Conservation (phyloP, 2,888 invertebrate genomes). For the Notocelia uddmanniana region DNA sequence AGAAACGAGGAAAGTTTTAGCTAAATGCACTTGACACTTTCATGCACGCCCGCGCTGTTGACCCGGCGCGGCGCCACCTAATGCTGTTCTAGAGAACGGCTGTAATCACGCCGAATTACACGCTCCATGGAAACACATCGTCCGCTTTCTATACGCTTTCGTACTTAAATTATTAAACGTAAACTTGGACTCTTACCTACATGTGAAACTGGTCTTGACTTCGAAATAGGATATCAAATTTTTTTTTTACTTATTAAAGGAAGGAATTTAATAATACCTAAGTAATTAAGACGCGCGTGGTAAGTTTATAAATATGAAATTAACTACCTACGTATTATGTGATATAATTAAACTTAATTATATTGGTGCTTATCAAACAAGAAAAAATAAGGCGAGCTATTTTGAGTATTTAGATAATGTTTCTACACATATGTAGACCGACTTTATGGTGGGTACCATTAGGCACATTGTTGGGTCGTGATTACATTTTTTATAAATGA, state of each 20-base stretch:
- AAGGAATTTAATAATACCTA: too few relatives aligned
- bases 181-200: conserved; percentile 3
- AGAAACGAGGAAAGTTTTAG: conserved; percentile 55
- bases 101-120: conserved; percentile 65
- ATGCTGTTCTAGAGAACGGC: conserved; percentile 45
- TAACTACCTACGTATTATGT: too few relatives aligned
- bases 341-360: too few relatives aligned
- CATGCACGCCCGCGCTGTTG: conserved; percentile 51
- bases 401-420: too few relatives aligned
- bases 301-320: too few relatives aligned
- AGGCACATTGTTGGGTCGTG: too few relatives aligned
- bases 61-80: conserved; percentile 27
- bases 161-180: conserved; percentile 23
- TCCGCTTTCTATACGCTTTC: conserved; percentile 38
- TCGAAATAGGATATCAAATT: background rate
- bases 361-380: too few relatives aligned
- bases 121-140: conserved; percentile 59
- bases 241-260: background rate
- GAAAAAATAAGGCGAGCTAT: too few relatives aligned
- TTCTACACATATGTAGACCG: too few relatives aligned
- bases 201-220: conserved; percentile 13
- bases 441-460: too few relatives aligned
- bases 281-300: too few relatives aligned
- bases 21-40: conserved; percentile 57
- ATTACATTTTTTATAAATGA: too few relatives aligned